Evolutionary conservation across 53 echinoderm and acorn worm genomes (phyloP), one percentile per base, ranked within the genome.

Genomic region (Pentamera pediparva): DNA sequence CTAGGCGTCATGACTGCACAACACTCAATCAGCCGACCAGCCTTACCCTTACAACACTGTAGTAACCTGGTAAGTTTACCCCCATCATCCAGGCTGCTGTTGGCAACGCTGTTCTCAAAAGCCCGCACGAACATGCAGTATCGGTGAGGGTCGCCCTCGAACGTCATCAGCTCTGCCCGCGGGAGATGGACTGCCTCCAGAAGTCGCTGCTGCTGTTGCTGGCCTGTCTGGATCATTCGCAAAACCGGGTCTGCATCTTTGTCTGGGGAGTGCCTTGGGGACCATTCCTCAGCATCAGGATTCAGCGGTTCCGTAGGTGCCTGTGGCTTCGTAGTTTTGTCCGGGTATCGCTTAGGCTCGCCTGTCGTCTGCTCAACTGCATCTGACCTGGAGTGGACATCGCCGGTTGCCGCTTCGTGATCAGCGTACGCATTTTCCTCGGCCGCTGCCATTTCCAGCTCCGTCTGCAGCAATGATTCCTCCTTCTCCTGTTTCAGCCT

Each of bases 61-160:
- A 47, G 6, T 59, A 77, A 77, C 20, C 75, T 32, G 20, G 35
- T 58, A 7, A 75, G 27, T 27, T 75, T 75, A n/a, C 24, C 59
- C 36, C 37, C 26, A 58, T 37, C 39, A 25, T 31, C 18, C 31
- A 60, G 30, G 61, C 51, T 51, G 51, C 20, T 21, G 51, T 5
- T 51, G 6, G 20, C 51, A 51, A 51, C 25, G 25, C 51, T 51
- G 6, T 51, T 71, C 37, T 87, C 34, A 37, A 87, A 87, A 22
- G 78, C 53, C 27, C 69, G 15, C n/a, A 69, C 74, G 53, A 83
- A 87, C 12, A 54, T 62, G 27, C 39, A 65, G 47, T 77, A 82
- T 37, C 78, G 56, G 67, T 78, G 41, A 0, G 83, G 79, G 39
- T 83, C 71, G 3, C 83, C 88, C 28, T 78, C 74, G 30, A 82